A percentile compares a stretch with the other conserved stretches of the same genome.
phyloP scores from a whole-genome alignment of 2,888 invertebrate species.

The Pogonocherus hispidulus region DNA sequence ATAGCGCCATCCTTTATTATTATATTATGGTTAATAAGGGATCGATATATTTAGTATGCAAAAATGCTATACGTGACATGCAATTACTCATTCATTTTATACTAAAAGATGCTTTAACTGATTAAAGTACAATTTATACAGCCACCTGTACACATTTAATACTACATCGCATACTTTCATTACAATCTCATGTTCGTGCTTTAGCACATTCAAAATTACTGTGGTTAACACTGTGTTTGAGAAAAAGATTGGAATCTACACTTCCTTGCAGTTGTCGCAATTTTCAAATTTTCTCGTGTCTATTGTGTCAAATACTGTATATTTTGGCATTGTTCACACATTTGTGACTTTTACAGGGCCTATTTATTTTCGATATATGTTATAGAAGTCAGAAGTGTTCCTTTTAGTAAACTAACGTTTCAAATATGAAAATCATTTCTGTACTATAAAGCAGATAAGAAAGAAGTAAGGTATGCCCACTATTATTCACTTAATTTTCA shows the following conservation, averaged over 20 bases:
- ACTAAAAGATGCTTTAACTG: no score
- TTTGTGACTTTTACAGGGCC: slow-evolving; percentile 4
- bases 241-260: slow-evolving; percentile 17
- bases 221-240: slow-evolving; percentile 46
- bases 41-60: no score
- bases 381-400: no score
- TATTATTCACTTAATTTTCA: neutral
- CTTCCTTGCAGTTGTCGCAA: no score
- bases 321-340: slow-evolving; percentile 18
- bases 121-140: slow-evolving; percentile 64
- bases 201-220: slow-evolving; percentile 58
- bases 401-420: no score
- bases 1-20: no score
- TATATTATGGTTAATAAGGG: no score
- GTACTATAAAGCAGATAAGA: neutral
- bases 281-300: neutral
- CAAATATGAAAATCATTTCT: neutral
- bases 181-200: slow-evolving; percentile 53
- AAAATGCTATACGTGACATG: no score
- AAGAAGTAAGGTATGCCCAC: neutral
- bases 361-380: neutral
- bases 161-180: slow-evolving; percentile 52
- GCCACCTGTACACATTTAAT: slow-evolving; percentile 59
- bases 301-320: slow-evolving; percentile 23
- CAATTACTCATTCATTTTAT: no score